phyloP scores from a whole-genome alignment of 1,140 invertebrate genomes.

The Neotoxoptera formosana region DNA sequence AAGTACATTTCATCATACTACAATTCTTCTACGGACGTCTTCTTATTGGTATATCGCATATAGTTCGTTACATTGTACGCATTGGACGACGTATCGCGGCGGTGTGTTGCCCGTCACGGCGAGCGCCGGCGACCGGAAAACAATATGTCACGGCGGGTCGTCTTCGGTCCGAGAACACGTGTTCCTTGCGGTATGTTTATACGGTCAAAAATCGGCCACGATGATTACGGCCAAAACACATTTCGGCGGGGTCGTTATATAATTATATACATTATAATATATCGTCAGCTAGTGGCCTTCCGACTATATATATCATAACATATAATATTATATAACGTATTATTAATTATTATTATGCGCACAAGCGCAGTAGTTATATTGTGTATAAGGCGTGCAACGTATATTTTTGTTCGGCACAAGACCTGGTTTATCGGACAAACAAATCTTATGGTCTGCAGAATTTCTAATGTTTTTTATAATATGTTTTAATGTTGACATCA shows the following conservation, averaged over 20 bases:
- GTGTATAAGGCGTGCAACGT: not conserved
- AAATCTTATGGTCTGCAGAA: not conserved
- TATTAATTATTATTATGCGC: too few species aligned
- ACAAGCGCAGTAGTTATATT: not conserved
- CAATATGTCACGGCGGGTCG: not conserved
- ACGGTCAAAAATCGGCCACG: not conserved
- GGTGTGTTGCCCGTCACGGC: not conserved
- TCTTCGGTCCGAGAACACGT: not conserved
- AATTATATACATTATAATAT: slow-evolving; percentile 14
- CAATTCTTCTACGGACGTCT: not conserved
- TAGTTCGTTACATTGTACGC: not conserved
- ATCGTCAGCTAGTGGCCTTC: not conserved
- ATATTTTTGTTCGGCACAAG: not conserved
- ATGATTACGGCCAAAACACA: not conserved
- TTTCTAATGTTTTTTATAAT: not conserved
- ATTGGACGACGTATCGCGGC: not conserved
- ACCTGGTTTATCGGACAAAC: not conserved
- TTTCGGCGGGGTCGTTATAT: not conserved
- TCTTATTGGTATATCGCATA: not conserved
- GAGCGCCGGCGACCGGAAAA: not conserved
- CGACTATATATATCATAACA: not conserved
- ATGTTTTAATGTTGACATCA: not conserved
- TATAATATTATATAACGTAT: not conserved
- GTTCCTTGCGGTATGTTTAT: not conserved
- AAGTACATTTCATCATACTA: not conserved